Evolutionary conservation across 2,888 invertebrate genomes (phyloP).

Genomic region (Netelia fuscicornis): DNA sequence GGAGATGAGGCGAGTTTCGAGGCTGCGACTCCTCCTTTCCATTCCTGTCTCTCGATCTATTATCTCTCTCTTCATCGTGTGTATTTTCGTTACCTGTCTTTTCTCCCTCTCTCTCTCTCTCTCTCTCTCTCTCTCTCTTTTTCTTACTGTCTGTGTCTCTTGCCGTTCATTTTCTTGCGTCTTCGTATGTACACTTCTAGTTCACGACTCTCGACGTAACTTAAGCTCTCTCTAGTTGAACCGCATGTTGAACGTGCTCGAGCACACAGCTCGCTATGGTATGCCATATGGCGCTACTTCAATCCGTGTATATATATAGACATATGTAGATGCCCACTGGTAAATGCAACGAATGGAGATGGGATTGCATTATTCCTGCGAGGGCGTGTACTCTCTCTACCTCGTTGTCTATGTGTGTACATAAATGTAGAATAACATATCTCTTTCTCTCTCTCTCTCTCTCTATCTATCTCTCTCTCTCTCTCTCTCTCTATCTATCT

Average conservation of each 20-base stretch:
- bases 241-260: conserved; percentile 27
- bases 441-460: too few relatives aligned
- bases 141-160: conserved; percentile 1
- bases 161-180: conserved; percentile 3
- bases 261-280: conserved; percentile 11
- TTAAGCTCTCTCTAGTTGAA: conserved; percentile 11
- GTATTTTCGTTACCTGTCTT: conserved; percentile 1
- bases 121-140: conserved; percentile 6
- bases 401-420: conserved; percentile 3
- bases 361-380: conserved; percentile 70
- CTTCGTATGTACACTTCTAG: conserved; percentile 3
- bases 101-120: conserved; percentile 28
- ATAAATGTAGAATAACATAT: neutral
- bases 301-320: conserved; percentile 13
- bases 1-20: conserved; percentile 65
- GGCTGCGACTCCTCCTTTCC: conserved; percentile 61
- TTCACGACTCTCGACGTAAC: conserved; percentile 41
- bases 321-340: conserved; percentile 27
- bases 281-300: conserved; percentile 36
- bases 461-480: too few relatives aligned
- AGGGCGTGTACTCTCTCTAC: conserved; percentile 57
- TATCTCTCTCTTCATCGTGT: conserved; percentile 2
- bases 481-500: too few relatives aligned
- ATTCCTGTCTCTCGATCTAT: conserved; percentile 26
- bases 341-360: conserved; percentile 66